A percentile compares a stretch with the other conserved stretches of the same genome.
phyloP scores from a whole-genome alignment of 2,797 vertebrate genomes.

The Gorsachius magnificus region DNA sequence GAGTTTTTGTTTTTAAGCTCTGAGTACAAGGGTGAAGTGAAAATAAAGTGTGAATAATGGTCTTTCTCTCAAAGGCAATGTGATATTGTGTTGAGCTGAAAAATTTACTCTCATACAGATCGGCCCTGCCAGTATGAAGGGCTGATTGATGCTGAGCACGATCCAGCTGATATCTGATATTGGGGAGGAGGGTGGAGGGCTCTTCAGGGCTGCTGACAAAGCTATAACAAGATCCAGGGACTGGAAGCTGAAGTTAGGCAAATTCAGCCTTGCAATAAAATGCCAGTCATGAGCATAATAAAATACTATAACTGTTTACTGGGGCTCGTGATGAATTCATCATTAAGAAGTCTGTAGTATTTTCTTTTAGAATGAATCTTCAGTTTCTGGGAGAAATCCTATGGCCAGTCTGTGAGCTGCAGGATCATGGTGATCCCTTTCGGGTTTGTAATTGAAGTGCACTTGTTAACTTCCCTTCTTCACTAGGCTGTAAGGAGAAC shows the following conservation, averaged over 20 bases:
- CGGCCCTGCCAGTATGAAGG: neutral
- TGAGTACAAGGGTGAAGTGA: constrained; percentile 48
- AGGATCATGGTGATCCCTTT: neutral
- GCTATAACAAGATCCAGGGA: neutral
- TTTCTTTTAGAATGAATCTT: neutral
- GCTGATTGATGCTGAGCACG: constrained; percentile 50
- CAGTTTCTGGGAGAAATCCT: neutral
- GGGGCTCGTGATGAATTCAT: neutral
- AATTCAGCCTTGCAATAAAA: neutral
- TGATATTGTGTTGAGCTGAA: constrained; percentile 17
- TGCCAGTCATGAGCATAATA: neutral
- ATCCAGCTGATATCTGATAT: constrained; percentile 45
- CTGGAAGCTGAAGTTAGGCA: constrained; percentile 11
- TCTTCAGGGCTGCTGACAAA: constrained; percentile 28
- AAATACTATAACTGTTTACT: neutral
- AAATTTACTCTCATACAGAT: constrained; percentile 37
- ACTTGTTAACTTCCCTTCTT: neutral
- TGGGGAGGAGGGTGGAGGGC: neutral
- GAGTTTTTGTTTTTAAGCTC: constrained; percentile 58
- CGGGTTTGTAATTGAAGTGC: neutral
- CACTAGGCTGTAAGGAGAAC: neutral
- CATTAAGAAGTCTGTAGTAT: neutral
- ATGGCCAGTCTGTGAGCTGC: neutral
- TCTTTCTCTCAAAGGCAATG: constrained; percentile 44
- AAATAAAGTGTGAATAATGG: constrained; percentile 65